These are phyloP conservation scores for Ferdinandea cuprea DNA, from an alignment of 2,888 invertebrate species.

Conservation along the genomic window DNA sequence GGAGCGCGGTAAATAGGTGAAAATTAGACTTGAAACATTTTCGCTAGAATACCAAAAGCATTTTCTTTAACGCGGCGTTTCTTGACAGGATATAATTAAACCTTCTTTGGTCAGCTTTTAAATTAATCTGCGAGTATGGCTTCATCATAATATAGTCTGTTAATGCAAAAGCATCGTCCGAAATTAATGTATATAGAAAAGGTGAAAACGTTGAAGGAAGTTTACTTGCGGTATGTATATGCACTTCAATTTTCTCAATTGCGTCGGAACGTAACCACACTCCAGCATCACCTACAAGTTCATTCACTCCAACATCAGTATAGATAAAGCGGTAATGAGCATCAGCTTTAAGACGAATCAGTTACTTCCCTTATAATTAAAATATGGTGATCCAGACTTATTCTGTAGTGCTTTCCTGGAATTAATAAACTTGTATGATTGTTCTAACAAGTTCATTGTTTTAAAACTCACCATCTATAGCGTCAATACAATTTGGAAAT, in stretches of 20 bases:
- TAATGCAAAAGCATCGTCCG: conserved; percentile 13
- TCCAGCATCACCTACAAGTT: conserved; percentile 15
- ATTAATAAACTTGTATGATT: background rate
- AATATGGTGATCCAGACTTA: conserved; percentile 5
- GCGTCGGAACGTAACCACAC: conserved; percentile 1
- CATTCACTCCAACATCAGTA: conserved; percentile 10
- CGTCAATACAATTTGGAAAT: conserved; percentile 15
- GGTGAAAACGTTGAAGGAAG: background rate
- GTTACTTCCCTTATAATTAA: conserved; percentile 2
- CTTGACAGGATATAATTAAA: conserved; percentile 8
- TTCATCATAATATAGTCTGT: conserved; percentile 17
- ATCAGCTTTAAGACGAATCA: conserved; percentile 9
- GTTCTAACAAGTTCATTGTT: background rate
- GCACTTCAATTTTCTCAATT: conserved; percentile 7
- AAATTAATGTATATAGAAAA: background rate
- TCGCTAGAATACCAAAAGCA: background rate
- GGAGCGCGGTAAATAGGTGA: conserved; percentile 13
- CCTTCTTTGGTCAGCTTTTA: conserved; percentile 10
- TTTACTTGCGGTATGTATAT: background rate
- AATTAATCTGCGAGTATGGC: conserved; percentile 1
- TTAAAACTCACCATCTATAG: conserved; percentile 9
- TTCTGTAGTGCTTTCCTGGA: conserved; percentile 6
- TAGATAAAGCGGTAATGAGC: conserved; percentile 18
- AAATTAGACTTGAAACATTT: conserved; percentile 2
- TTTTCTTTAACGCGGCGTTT: background rate